Evolutionary conservation across 37 sponge, comb jelly and placozoan species (phyloP).

Genomic region (Mnemiopsis leidyi): DNA sequence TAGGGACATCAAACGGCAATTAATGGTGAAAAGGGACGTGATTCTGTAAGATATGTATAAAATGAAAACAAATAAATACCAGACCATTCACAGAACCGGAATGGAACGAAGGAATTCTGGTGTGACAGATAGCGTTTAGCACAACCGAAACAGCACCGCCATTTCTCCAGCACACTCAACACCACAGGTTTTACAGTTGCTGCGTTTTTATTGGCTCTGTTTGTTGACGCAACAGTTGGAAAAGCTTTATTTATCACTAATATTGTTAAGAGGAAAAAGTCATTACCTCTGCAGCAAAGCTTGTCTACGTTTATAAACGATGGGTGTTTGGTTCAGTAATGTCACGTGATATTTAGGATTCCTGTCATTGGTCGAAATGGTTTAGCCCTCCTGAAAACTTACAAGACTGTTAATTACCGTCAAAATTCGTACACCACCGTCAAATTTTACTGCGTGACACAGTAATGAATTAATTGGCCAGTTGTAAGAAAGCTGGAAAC

Average conservation of each 20-base stretch:
- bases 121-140: neutral
- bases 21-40: too few species aligned
- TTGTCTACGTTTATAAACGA: neutral
- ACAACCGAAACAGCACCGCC: neutral
- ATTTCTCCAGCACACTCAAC: neutral
- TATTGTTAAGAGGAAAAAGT: neutral
- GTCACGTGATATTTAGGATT: neutral
- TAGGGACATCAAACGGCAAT: too few species aligned
- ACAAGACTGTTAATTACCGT: neutral
- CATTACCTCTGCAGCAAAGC: neutral
- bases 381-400: neutral
- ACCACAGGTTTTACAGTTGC: neutral
- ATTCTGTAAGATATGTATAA: too few species aligned
- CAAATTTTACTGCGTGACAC: neutral
- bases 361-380: neutral
- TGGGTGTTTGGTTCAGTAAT: neutral
- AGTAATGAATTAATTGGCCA: neutral
- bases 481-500: neutral
- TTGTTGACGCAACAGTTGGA: neutral
- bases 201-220: neutral
- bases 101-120: neutral
- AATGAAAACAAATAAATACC: neutral
- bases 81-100: neutral
- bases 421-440: neutral
- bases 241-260: conserved; percentile 52